Base-by-base conservation (phyloP, 2,888 invertebrate species). In the Tiphia femorata region DNA sequence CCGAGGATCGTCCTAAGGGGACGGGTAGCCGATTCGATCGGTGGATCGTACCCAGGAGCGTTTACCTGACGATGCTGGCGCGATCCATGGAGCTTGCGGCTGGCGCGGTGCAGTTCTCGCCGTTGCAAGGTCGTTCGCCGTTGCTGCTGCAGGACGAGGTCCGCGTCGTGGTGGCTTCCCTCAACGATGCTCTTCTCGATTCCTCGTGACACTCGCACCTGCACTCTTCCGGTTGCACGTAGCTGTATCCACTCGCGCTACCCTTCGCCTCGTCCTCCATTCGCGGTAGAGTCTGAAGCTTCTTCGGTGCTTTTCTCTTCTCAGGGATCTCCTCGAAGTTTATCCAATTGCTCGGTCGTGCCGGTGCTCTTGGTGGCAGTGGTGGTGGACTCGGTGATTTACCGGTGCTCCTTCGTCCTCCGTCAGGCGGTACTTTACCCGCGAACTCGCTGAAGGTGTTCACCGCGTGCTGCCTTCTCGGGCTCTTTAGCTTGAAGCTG, bases 321-420 rank as follows among this genome's bases (percentile, higher is more conserved):
- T 94, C 94, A 0, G 94, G 94, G 54, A 94, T 91, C 76, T 94
- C 94, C 78, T 93, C 92, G 79, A 94, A 94, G 82, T 94, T 93
- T 59, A 95, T 92, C 95, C 95, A 95, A 70, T 92, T 91, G 0
- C 84, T 84, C 0, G 81, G 79, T 12, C 73, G 63, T 8, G 61
- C 81, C 2, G 63, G 83, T 48, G 75, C 76, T 71, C 82, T 64
- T 58, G 80, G 81, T 37, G 78, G 79, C 52, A 81, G 71, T 17
- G 81, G 80, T 20, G 81, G 80, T 75, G 84, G 85, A 60, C 83
- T 84, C 70, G 80, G 80, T 6, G 75, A 78, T 42, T 79, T 77
- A 6, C 71, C 74, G 8, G 86, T 83, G 58, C 83, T 83, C 47
- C 85, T 83, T 2, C 71, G 68, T 3, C 66, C 63, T 2, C 86